Evolutionary conservation across 2,888 invertebrate species (phyloP), one percentile per base, ranked within the genome.

Genomic region (Ochlodes sylvanus): DNA sequence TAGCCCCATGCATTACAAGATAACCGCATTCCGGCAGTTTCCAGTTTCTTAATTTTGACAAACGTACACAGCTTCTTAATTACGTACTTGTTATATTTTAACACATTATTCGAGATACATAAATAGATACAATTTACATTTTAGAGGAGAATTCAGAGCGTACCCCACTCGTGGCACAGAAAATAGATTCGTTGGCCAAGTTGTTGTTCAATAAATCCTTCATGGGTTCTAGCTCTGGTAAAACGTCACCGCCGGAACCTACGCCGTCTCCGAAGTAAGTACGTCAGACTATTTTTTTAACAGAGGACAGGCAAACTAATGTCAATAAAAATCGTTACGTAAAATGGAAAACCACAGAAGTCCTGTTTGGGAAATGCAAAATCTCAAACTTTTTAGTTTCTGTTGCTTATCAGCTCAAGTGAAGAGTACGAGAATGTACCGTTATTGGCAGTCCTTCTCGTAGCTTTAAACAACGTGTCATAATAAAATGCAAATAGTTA

Each of bases 111-210:
- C 12, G 15, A 61, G 60, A 60, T 62, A 19, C 55, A 61, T 61
- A 65, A 57, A 55, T 10, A 19, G 7, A 44, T 47, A 19, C 32
- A 34, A 68, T 68, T 61, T 70, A 63, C 17, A 34, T 50, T 65
- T 64, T 64, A 93, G 93, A 93, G 72, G 93, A 93, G 74, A 92
- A 79, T 71, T 86, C 91, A 0, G 95, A 95, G 80, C 95, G 95
- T 71, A 94, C 96, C 32, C 96, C 96, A 27, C 92, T 96, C 69
- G 95, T 96, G 79, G 94, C 95, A 75, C 94, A 95, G 89, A 96
- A 96, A 87, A 95, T 96, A 76, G 97, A 97, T 87, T 96, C 96
- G 70, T 89, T 97, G 69, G 96, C 96, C 32, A 96, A 96, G 84
- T 88, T 97, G 79, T 94, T 97, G 78, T 97, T 97, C 87, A 95